Evolutionary conservation across 2,113 vertebrate genomes (phyloP).

Genomic region (Dolichotis patagonum): DNA sequence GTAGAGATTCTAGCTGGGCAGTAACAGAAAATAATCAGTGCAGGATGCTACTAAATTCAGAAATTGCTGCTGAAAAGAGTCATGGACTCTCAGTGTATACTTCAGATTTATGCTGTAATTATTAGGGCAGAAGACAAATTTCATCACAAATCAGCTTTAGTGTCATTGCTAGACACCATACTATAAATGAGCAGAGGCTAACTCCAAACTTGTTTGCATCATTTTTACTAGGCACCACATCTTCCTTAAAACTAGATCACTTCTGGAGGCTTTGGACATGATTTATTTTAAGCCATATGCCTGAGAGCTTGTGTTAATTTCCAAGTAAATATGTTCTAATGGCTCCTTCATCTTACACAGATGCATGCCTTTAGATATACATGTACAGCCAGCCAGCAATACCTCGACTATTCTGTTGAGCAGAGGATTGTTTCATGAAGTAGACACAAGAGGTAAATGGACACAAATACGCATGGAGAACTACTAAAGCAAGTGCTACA

Average conservation of each 20-base stretch:
- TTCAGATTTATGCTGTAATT: neutral
- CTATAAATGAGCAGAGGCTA: neutral
- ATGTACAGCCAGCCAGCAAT: neutral
- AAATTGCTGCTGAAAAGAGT: neutral
- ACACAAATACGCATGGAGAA: neutral
- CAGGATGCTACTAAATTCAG: neutral
- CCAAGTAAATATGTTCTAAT: neutral
- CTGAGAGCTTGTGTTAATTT: neutral
- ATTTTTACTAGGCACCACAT: neutral
- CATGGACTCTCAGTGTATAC: neutral
- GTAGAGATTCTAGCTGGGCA: neutral
- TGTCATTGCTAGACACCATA: neutral
- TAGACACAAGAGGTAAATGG: neutral
- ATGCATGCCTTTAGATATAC: neutral
- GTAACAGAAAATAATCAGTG: neutral
- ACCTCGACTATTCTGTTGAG: neutral
- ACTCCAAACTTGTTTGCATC: neutral
- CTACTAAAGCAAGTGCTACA: neutral
- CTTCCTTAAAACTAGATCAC: neutral
- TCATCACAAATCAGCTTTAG: neutral
- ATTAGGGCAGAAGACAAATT: neutral
- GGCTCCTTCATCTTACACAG: conserved; percentile 1
- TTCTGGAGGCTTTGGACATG: neutral
- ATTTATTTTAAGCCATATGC: neutral
- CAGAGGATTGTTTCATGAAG: neutral